Base-by-base conservation (phyloP, 2,797 vertebrate genomes). In the Myioborus miniatus region DNA sequence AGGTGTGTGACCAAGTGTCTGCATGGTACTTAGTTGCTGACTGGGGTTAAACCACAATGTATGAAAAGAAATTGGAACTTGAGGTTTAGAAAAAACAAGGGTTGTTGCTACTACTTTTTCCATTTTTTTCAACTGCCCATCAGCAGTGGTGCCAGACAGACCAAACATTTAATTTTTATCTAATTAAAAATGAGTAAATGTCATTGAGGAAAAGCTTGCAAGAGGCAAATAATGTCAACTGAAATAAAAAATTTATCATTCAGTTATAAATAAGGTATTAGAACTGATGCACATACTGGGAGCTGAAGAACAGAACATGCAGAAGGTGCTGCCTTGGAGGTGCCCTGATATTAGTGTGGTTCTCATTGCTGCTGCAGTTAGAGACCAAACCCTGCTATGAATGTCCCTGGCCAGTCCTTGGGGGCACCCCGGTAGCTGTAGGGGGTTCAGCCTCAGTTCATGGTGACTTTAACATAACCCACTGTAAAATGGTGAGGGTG, bases 181-280 rank as follows among this genome's bases (percentile, higher is more conserved):
- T 85, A 78, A 77, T 74, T 93, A 90, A 81, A 94, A 85, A 80
- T 4, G 63, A 79, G 30, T 81, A 84, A 89, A 76, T 81, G 32
- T 75, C 49, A 60, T 83, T 0, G 12, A 80, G 50, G 56, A 69
- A 93, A 56, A 90, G 7, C 23, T 71, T 2, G 1, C 16, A 78
- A 36, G 49, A 90, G 44, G 53, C 58, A 68, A 59, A 60, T 68
- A 52, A 83, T 47, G 30, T 47, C 65, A 78, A 27, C 34, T 5
- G 11, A 72, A 65, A 36, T 43, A 72, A 74, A 83, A 83, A 34
- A 23, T 2, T 11, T 39, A 17, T 55, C 0, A 3, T 71, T 75
- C 24, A 24, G 9, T 68, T 87, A 27, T 24, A 44, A 63, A n/a
- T 56, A 44, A 36, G 1, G 5, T n/a, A 5, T 30, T 92, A 41